Evolutionary conservation across 2,113 vertebrate species (phyloP).

Genomic region (Odocoileus hemionus): DNA sequence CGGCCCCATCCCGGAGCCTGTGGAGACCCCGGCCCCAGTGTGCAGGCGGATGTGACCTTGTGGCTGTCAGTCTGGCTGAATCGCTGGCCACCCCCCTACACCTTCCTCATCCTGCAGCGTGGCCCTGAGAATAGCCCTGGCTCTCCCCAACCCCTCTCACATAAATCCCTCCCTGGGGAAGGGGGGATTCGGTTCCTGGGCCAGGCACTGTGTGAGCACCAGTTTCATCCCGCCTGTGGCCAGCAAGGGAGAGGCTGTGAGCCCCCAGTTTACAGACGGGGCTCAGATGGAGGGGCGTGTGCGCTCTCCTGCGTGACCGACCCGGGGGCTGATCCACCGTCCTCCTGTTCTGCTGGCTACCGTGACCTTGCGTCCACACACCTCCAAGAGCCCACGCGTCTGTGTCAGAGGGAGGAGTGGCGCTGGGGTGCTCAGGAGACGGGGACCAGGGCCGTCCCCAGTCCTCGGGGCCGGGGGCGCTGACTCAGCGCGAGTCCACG

Average conservation of each 20-base stretch:
- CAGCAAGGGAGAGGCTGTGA: neutral
- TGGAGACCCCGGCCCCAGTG: neutral
- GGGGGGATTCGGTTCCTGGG: neutral
- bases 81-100: neutral
- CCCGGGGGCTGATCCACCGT: neutral
- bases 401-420: neutral
- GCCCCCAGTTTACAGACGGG: neutral
- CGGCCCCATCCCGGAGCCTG: neutral
- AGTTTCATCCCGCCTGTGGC: neutral
- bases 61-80: neutral
- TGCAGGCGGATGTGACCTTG: neutral
- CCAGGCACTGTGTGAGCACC: neutral
- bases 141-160: neutral
- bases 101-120: neutral
- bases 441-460: neutral
- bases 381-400: neutral
- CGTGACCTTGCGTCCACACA: neutral
- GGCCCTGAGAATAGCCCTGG: neutral
- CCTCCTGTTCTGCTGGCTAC: neutral
- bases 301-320: neutral
- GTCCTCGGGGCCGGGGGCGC: rapidly evolving
- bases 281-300: neutral
- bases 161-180: neutral
- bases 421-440: neutral
- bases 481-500: neutral